Base-by-base conservation (phyloP, 2,113 vertebrate genomes). In the Grantiella picta region DNA sequence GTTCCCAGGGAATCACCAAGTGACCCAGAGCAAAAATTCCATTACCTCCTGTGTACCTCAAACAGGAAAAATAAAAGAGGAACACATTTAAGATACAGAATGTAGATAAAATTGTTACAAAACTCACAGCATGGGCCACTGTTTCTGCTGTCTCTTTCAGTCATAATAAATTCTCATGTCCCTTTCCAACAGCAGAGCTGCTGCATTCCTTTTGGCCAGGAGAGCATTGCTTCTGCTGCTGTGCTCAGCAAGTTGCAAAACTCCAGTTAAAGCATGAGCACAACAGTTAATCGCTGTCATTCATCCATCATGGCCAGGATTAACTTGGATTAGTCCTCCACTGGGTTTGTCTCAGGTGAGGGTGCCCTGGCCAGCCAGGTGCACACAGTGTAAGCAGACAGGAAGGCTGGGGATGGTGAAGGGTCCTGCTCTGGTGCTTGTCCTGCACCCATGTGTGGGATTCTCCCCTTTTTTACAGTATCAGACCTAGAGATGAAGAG, bases 301-400 rank as follows among this genome's bases (percentile, higher is more conserved):
- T 82, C 83, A 78, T 40, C 64, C 78, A 5, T 78, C 91, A 69
- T 49, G 47, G 75, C 33, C 15, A 63, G 91, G 71, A 88, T 93
- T 82, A 64, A 3, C 33, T 16, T 49, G 83, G 71, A 82, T 95
- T 93, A 91, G 68, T 22, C 3, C n/a, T 45, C n/a, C 12, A 2
- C 0, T 35, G 69, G 15, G 52, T 24, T 69, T 91, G 33, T 42
- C 52, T 68, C 56, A 47, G 78, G 23, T 40, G 64, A 19, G 1
- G 50, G 28, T 73, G 66, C 71, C n/a, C 25, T 22, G n/a, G 13
- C 20, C 75, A 69, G 57, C 38, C 73, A 5, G 59, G 9, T 31
- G 66, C 27, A 31, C 15, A 19, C 9, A 8, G 27, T 54, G 31
- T 9, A 33, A 49, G 69, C n/a, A 38, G 23, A 0, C 36, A 31